Evolutionary conservation across 92 coral and sea anemone genomes (phyloP).

Genomic region (Actinostola sp.): DNA sequence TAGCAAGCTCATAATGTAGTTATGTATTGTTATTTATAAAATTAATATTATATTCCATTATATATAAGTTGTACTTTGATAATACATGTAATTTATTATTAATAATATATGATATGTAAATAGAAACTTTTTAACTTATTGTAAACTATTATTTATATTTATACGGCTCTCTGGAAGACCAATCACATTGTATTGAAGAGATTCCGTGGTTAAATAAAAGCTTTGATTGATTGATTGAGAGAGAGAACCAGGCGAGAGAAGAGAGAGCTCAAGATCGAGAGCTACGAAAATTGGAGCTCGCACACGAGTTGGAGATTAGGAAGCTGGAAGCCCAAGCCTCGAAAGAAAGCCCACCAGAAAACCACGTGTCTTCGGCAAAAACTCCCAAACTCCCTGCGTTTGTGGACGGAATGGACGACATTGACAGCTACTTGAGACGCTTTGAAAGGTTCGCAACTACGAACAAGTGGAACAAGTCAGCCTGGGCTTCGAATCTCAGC

Average conservation of each 20-base stretch:
- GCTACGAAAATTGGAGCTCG: conserved; percentile 21
- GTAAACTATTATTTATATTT: too few relatives aligned
- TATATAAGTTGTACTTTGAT: too few relatives aligned
- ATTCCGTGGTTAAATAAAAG: too few relatives aligned
- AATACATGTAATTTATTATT: too few relatives aligned
- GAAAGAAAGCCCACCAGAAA: not conserved
- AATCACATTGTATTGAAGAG: too few relatives aligned
- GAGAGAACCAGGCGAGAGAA: conserved; percentile 6
- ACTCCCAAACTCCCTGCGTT: conserved; percentile 61
- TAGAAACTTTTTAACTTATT: too few relatives aligned
- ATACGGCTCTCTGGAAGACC: too few relatives aligned
- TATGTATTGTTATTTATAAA: too few relatives aligned
- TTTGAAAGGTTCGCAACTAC: conserved; percentile 59
- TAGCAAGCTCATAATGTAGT: too few relatives aligned
- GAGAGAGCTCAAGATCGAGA: conserved; percentile 29
- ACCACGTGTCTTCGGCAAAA: conserved; percentile 19
- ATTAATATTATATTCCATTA: too few relatives aligned
- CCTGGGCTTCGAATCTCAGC: conserved; percentile 58
- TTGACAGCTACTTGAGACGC: conserved; percentile 48
- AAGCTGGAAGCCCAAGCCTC: not conserved
- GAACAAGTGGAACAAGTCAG: conserved; percentile 40
- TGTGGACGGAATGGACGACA: conserved; percentile 58
- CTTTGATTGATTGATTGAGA: too few relatives aligned
- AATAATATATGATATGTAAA: too few relatives aligned
- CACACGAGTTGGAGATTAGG: conserved; percentile 36